Evolutionary conservation across 2,113 vertebrate genomes (phyloP).

Genomic region (Callionymus lyra): DNA sequence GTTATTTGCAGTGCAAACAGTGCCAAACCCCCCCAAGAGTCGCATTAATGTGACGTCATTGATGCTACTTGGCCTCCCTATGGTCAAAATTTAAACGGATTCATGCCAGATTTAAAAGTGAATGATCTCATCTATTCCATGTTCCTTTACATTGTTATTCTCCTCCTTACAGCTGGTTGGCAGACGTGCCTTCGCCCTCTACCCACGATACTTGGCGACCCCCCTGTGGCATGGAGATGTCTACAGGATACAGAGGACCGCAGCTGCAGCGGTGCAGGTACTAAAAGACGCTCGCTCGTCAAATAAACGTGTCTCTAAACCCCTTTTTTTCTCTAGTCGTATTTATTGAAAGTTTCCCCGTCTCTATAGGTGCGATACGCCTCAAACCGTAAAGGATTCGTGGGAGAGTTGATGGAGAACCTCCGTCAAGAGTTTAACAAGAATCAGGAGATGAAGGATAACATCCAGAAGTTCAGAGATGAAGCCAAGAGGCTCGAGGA

Average conservation of each 20-base stretch:
- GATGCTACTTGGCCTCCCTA: too few relatives aligned
- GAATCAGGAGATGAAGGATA: slow-evolving; percentile 96
- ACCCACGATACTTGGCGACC: slow-evolving; percentile 46
- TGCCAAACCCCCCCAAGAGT: too few relatives aligned
- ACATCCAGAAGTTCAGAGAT: slow-evolving; percentile 87
- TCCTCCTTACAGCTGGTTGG: slow-evolving; percentile 66
- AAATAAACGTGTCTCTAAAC: too few relatives aligned
- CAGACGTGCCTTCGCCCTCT: slow-evolving; percentile 49
- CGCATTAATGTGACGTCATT: too few relatives aligned
- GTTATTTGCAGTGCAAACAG: too few relatives aligned
- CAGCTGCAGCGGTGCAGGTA: slow-evolving; percentile 64
- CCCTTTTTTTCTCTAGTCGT: neutral
- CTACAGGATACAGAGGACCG: slow-evolving; percentile 28
- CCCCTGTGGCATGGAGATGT: slow-evolving; percentile 29
- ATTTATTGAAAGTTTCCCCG: neutral
- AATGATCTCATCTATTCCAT: too few relatives aligned
- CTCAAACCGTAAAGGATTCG: slow-evolving; percentile 75
- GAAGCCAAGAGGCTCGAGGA: slow-evolving; percentile 89
- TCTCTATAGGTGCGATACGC: slow-evolving; percentile 52
- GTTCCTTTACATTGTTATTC: neutral
- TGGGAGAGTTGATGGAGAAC: slow-evolving; percentile 84
- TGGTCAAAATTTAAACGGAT: too few relatives aligned
- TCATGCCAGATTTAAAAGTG: too few relatives aligned
- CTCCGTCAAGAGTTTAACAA: slow-evolving; percentile 88
- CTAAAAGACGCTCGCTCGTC: too few relatives aligned